Conservation (phyloP, 2,888 invertebrate species). For the Cryptophagus acutangulus region DNA sequence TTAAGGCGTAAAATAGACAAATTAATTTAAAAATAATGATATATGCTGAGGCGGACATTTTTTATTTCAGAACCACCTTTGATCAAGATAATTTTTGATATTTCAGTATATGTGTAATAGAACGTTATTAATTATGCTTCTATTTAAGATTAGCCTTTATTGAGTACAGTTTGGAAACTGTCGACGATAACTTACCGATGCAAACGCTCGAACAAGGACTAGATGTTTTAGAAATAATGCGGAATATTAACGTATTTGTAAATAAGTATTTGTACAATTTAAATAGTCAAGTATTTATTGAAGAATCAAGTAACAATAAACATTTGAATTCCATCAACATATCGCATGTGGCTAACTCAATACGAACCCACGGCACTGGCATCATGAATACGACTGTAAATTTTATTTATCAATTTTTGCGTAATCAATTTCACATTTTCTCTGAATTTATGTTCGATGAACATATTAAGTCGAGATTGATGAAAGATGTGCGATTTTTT, state of each 20-base stretch:
- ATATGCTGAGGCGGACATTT: too few species aligned
- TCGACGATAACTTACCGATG: slow-evolving; percentile 92
- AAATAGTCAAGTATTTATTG: slow-evolving; percentile 94
- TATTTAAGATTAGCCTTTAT: slow-evolving; percentile 64
- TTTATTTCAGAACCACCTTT: too few species aligned
- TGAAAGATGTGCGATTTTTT: slow-evolving; percentile 82
- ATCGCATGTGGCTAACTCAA: slow-evolving; percentile 92
- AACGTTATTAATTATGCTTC: neutral
- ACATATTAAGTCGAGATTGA: slow-evolving; percentile 89
- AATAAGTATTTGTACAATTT: slow-evolving; percentile 91
- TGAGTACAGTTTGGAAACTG: slow-evolving; percentile 73
- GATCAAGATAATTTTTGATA: slow-evolving; percentile 1
- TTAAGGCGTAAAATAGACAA: too few species aligned
- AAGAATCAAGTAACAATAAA: slow-evolving; percentile 85
- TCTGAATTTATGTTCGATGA: slow-evolving; percentile 98
- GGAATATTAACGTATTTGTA: slow-evolving; percentile 93
- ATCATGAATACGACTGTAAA: slow-evolving; percentile 66
- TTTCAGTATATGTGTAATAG: neutral
- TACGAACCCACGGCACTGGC: slow-evolving; percentile 93
- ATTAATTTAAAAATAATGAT: slow-evolving; percentile 4
- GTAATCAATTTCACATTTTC: slow-evolving; percentile 88
- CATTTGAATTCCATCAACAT: slow-evolving; percentile 94
- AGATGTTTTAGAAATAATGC: slow-evolving; percentile 95
- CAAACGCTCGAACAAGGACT: slow-evolving; percentile 96
- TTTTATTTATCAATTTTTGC: slow-evolving; percentile 88